phyloP scores from a whole-genome alignment of 1,140 invertebrate genomes.

The Ganaspis sp. region DNA sequence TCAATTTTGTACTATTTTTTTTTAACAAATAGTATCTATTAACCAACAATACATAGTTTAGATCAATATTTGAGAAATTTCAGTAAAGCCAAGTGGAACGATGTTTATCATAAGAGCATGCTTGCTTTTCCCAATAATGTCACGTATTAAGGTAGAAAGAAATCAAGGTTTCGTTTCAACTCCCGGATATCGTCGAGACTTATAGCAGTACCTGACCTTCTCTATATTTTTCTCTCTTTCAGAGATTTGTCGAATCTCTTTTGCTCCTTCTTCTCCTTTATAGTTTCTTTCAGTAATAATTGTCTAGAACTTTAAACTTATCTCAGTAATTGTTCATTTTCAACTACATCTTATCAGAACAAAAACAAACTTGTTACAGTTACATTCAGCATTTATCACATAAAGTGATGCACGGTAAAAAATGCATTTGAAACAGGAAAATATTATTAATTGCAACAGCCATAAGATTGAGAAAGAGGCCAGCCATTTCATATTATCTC shows the following conservation, averaged over 20 bases:
- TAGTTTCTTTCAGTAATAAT: conserved; percentile 11
- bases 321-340: conserved; percentile 11
- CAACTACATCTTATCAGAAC: neutral
- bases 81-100: too few species aligned
- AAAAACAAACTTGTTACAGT: neutral
- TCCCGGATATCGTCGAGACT: conserved; percentile 24
- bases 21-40: too few species aligned
- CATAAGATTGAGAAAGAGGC: too few species aligned
- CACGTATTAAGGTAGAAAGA: neutral
- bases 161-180: conserved; percentile 22
- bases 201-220: conserved; percentile 8
- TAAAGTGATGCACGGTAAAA: too few species aligned
- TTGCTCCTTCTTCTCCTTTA: neutral
- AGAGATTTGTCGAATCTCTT: conserved; percentile 22
- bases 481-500: too few species aligned
- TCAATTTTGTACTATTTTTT: too few species aligned
- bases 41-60: too few species aligned
- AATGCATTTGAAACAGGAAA: too few species aligned
- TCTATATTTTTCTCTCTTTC: conserved; percentile 27
- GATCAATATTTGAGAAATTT: too few species aligned
- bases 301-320: neutral
- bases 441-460: too few species aligned
- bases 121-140: neutral
- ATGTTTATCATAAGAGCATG: neutral
- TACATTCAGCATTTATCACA: too few species aligned